Base-by-base conservation (phyloP, 2,797 vertebrate genomes). In the Lates japonicus region DNA sequence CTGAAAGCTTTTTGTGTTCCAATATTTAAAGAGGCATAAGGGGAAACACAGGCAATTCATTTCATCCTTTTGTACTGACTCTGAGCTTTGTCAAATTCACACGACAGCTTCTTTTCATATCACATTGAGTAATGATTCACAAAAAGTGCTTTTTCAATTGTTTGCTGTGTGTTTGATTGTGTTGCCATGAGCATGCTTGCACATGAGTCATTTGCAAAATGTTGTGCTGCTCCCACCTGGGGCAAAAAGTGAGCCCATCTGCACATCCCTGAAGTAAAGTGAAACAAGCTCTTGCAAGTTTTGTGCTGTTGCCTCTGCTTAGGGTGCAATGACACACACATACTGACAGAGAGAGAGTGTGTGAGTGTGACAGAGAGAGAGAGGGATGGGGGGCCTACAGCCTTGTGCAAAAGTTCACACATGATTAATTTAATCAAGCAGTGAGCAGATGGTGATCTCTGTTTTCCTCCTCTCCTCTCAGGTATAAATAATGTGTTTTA, bases 11-110 rank as follows among this genome's bases (percentile, higher is more conserved):
- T 91, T 82, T 92, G 78, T 86, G 80, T 80, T 86, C 77, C 83
- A 87, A 68, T 86, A 82, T 90, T 90, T 92, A 88, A 91, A 89
- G 86, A 92, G 80, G 80, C 90, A 77, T 68, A 48, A 80, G 82
- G 82, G 91, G 85, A 84, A 84, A 90, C 68, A 73, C 44, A 61
- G 66, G 62, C 78, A 72, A 80, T 80, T 88, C 74, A 81, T 92
- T 84, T 61, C 81, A 29, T 29, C 39, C 59, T 87, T 88, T 84
- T 85, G 83, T 81, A 46, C 44, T 0, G 20, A 78, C 80, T 85
- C 76, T 0, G 19, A 80, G 59, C 57, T 57, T 58, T 64, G 61
- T 69, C 48, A 54, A 81, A 84, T 65, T 29, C 48, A 39, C 71
- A 66, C 49, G 1, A 49, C 48, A 2, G 35, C 35, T 62, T 58